A percentile compares a stretch with the other conserved stretches of the same genome.
Evolutionary conservation across 2,113 vertebrate species (phyloP).

Genomic region (Thymallus thymallus): DNA sequence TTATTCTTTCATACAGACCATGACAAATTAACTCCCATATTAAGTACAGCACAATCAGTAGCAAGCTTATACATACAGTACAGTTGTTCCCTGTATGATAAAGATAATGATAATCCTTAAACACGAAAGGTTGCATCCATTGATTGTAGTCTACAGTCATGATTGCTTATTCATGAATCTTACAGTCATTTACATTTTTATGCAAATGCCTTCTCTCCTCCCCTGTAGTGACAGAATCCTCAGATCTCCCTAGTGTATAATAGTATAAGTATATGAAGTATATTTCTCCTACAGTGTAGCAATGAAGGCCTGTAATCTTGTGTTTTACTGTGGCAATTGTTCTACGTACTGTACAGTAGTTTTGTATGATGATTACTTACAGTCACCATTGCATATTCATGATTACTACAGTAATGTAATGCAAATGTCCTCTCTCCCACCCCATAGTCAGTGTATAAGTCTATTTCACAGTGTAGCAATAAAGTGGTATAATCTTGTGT

Average conservation of each 20-base stretch:
- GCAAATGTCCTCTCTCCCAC: slow-evolving; percentile 44
- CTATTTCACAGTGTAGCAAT: slow-evolving; percentile 54
- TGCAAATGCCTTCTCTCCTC: slow-evolving; percentile 50
- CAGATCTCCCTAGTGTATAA: too few species aligned
- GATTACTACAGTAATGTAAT: slow-evolving; percentile 53
- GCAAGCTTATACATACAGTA: neutral
- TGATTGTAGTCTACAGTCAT: neutral
- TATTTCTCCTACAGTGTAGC: too few species aligned
- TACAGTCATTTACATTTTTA: slow-evolving; percentile 33
- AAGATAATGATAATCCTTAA: slow-evolving; percentile 6
- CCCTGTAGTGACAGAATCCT: slow-evolving; percentile 21
- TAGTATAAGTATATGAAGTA: too few species aligned
- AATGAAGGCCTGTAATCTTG: neutral
- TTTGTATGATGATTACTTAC: slow-evolving; percentile 7
- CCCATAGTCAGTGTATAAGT: slow-evolving; percentile 39
- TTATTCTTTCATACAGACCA: slow-evolving; percentile 20
- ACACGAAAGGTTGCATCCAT: neutral
- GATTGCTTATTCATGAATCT: slow-evolving; percentile 37
- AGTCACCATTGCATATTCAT: slow-evolving; percentile 18
- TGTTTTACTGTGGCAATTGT: neutral
- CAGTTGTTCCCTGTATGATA: neutral
- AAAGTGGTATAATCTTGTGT: slow-evolving; percentile 70
- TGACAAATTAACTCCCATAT: slow-evolving; percentile 27
- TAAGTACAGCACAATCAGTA: slow-evolving; percentile 11
- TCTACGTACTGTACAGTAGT: slow-evolving; percentile 13